phyloP scores from a whole-genome alignment of 2,888 invertebrate genomes.

The Stenichneumon culpator region DNA sequence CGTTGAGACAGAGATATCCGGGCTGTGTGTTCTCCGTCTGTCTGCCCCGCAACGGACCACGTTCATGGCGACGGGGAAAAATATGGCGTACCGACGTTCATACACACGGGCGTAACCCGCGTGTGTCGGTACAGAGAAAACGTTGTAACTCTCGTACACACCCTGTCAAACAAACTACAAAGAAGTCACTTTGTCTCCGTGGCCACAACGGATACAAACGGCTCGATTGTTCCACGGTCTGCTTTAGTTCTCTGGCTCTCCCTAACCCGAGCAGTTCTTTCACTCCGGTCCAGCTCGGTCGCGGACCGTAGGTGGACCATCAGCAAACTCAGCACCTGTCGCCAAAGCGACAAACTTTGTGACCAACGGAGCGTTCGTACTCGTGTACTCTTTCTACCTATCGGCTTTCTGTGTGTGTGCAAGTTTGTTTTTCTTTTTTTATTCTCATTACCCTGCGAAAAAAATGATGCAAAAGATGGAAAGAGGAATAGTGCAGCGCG shows the following conservation, averaged over 20 bases:
- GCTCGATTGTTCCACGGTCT: slow-evolving; percentile 51
- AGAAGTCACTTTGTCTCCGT: slow-evolving; percentile 54
- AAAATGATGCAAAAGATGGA: background rate
- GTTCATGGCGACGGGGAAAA: background rate
- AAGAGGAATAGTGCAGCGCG: background rate
- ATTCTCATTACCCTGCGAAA: background rate
- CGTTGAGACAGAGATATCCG: slow-evolving; percentile 17
- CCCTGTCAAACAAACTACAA: slow-evolving; percentile 40
- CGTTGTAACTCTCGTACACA: background rate
- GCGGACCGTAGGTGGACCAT: slow-evolving; percentile 8
- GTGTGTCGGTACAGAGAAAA: background rate
- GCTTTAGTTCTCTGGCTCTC: slow-evolving; percentile 30
- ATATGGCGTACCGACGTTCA: background rate
- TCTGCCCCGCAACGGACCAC: background rate
- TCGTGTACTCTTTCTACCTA: slow-evolving; percentile 11
- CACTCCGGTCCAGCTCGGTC: slow-evolving; percentile 3
- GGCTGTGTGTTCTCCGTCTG: background rate
- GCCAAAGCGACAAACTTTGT: slow-evolving; percentile 38
- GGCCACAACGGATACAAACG: slow-evolving; percentile 53
- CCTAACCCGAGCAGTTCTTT: slow-evolving; percentile 27
- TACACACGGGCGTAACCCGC: background rate
- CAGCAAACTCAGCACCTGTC: slow-evolving; percentile 10
- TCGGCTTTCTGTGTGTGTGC: background rate
- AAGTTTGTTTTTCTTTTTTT: background rate
- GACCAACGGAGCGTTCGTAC: slow-evolving; percentile 36